Percentiles rank a stretch among this genome's conserved stretches.
Conservation (phyloP, 2,797 vertebrate species). For the Mormyrus hasselquistii region DNA sequence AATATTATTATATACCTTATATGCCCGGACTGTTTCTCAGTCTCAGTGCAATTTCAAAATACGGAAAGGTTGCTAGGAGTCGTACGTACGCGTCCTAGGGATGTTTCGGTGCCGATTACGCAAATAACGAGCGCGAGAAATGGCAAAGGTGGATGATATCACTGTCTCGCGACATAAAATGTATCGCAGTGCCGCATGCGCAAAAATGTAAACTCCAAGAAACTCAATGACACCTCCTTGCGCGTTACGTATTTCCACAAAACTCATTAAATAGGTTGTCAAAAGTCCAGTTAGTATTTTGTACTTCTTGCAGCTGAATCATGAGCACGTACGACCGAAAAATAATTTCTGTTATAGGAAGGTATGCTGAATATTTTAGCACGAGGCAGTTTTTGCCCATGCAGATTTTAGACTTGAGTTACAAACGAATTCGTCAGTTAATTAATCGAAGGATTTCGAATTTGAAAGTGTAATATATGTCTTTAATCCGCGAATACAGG, state of each 20-base stretch:
- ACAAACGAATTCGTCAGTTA: not conserved
- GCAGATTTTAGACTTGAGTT: not conserved
- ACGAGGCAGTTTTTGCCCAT: not conserved
- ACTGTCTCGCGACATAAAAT: not conserved
- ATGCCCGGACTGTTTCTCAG: not conserved
- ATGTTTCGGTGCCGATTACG: not conserved
- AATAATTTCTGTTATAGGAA: conserved; percentile 61
- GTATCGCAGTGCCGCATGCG: not conserved
- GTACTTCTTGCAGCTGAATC: not conserved
- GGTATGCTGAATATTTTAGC: conserved; percentile 46
- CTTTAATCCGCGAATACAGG: not conserved
- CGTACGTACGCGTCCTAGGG: not conserved
- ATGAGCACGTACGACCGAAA: conserved; percentile 49
- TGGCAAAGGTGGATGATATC: not conserved
- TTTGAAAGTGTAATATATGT: not conserved
- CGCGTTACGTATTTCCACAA: not conserved
- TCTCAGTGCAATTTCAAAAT: not conserved
- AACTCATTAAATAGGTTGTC: not conserved
- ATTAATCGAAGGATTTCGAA: not conserved
- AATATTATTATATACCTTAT: not conserved
- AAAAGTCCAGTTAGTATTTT: not conserved
- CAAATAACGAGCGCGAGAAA: not conserved
- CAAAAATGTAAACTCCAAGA: not conserved
- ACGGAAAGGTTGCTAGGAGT: not conserved
- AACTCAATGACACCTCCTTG: not conserved